Conservation (phyloP, 2,797 vertebrate genomes). For the Chloroceryle amazona region DNA sequence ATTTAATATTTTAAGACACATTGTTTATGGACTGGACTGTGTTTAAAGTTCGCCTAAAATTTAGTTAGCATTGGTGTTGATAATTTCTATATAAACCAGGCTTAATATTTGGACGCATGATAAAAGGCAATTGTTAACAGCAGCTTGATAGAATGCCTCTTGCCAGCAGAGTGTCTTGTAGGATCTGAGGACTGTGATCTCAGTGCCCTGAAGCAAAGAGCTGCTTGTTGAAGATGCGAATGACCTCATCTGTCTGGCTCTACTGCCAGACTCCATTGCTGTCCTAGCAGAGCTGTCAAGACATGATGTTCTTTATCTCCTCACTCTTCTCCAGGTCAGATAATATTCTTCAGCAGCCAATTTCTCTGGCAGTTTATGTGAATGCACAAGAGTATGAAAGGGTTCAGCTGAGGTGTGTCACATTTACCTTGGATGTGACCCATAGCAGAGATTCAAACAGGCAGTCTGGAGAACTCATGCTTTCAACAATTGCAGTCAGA, state of each 20-base stretch:
- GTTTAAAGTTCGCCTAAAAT: not conserved
- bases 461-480: too few species aligned
- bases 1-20: not conserved
- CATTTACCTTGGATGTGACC: not conserved
- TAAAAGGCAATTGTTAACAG: not conserved
- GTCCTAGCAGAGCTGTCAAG: not conserved
- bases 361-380: not conserved
- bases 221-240: not conserved
- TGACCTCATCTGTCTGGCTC: not conserved
- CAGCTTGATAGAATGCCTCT: not conserved
- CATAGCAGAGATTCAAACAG: not conserved
- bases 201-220: not conserved
- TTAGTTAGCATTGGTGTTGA: not conserved
- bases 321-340: not conserved
- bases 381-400: not conserved
- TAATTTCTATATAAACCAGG: not conserved
- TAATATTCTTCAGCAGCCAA: not conserved
- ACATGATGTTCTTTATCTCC: not conserved
- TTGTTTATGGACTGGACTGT: not conserved
- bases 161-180: not conserved
- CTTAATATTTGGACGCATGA: not conserved
- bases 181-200: not conserved
- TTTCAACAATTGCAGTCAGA: not conserved
- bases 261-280: not conserved
- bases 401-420: not conserved